Conservation (phyloP, 2,797 vertebrate genomes). For the Scomberomorus guttatus region DNA sequence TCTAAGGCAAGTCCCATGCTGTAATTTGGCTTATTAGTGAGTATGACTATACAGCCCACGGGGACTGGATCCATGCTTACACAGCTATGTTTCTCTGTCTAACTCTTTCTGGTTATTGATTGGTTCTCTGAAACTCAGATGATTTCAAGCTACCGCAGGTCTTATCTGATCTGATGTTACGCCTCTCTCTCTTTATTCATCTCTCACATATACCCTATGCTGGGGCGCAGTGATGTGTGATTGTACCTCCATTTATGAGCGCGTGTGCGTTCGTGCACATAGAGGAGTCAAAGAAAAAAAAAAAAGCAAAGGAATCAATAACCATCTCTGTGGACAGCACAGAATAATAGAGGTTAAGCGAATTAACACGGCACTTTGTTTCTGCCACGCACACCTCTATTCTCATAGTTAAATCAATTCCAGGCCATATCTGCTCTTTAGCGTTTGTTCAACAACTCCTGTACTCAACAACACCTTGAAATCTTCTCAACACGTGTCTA, state of each 20-base stretch:
- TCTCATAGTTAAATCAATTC: conserved; percentile 63
- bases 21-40: conserved; percentile 50
- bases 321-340: conserved; percentile 53
- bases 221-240: conserved; percentile 31
- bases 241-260: background rate
- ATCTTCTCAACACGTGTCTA: background rate
- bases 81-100: conserved; percentile 29
- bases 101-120: conserved; percentile 49
- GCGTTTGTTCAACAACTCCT: conserved; percentile 48
- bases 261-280: background rate
- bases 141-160: conserved; percentile 30
- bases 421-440: conserved; percentile 20
- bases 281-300: conserved; percentile 5
- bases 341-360: conserved; percentile 73
- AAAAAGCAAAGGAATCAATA: conserved; percentile 65
- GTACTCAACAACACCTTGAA: conserved; percentile 16
- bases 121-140: conserved; percentile 34
- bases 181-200: conserved; percentile 32
- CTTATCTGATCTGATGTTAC: conserved; percentile 55
- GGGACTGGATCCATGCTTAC: conserved; percentile 41
- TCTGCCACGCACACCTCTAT: conserved; percentile 45
- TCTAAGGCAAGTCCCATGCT: conserved; percentile 2
- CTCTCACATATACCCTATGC: conserved; percentile 37
- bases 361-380: conserved; percentile 71
- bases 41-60: conserved; percentile 14